Evolutionary conservation across 2,113 vertebrate species (phyloP), one percentile per base, ranked within the genome.

Genomic region (Spilogale gracilis): DNA sequence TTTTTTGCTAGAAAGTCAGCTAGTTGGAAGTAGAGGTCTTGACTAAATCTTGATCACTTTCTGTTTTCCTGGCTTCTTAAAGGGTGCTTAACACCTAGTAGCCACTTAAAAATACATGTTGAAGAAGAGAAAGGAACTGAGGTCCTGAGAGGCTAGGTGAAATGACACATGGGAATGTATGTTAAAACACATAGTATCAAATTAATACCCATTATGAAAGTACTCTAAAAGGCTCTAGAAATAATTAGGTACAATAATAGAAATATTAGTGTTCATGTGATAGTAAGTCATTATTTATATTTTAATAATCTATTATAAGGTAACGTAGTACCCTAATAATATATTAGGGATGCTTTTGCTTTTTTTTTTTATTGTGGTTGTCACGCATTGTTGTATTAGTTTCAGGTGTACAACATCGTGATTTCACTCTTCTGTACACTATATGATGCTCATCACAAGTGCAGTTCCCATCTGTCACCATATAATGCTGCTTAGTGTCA

Each of bases 1-100:
- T 94, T 93, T 93, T 43, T 27, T 79, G 52, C 7, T 82, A 48
- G 63, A 86, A 84, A 93, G 58, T 63, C 27, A 88, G 71, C n/a
- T 80, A 14, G 17, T 5, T 54, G 11, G 79, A 85, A 78, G 89
- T 12, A 93, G 71, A 54, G 7, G n/a, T 69, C 48, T n/a, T 90
- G 50, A 76, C 79, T 85, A 76, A 84, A 25, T 91, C n/a, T 78
- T 91, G 74, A 58, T 71, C 60, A 69, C 23, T 65, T 23, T 69
- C 38, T 88, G 60, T 91, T 96, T 82, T 86, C 32, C 25, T 2
- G 45, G 50, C 56, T 84, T 38, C 32, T 81, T 2, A 16, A 32
- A 67, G 65, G 38, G 60, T 93, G 20, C 32, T 20, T 50, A n/a
- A 58, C 45, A 67, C 4, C 14, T 3, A 78, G 45, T 50, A 60